Base-by-base conservation (phyloP, 2,888 invertebrate species). In the Parnassius glacialis region DNA sequence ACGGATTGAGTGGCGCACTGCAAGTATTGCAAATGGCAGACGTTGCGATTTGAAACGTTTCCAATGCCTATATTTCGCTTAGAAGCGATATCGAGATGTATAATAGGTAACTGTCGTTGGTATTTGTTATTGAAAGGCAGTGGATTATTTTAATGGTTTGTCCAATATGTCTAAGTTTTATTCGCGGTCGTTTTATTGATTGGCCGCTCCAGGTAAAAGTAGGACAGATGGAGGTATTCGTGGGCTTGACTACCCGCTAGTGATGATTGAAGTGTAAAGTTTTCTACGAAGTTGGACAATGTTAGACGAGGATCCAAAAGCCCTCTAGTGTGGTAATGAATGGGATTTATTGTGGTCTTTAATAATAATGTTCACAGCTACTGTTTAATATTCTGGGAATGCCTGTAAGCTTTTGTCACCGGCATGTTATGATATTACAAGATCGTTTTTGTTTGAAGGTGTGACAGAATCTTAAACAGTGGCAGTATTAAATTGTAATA, bases 181-280 rank as follows among this genome's bases (percentile, higher is more conserved):
- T 84, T 85, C 80, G 88, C 89, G 89, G 89, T 84, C 83, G 85
- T 89, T 89, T 86, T 88, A 89, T 90, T 90, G 90, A 90, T 80
- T 88, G 80, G 88, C 87, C 88, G 90, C 80, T 77, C 82, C 78
- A 82, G 81, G 76, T 83, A 80, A 75, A 72, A 75, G 80, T 83
- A 81, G 77, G 75, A 75, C 66, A 78, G 81, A 73, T 74, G 78
- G 70, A 72, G 70, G 68, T 65, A 66, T 68, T n/a, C 2, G 48
- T 62, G 69, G 67, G 67, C 48, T 57, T 69, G 68, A 67, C 67
- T 68, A 68, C 67, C 74, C 71, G 72, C 65, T 76, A 77, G 75
- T 78, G 76, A 75, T 76, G 74, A 72, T 16, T 73, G 73, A 78
- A 73, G 80, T 82, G 81, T 80, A 78, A 80, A 76, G 79, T 81